Percentiles rank a stretch among this genome's conserved stretches.
Evolutionary conservation across 2,797 vertebrate genomes (phyloP).

Genomic region (Melanotaenia trifasciata): DNA sequence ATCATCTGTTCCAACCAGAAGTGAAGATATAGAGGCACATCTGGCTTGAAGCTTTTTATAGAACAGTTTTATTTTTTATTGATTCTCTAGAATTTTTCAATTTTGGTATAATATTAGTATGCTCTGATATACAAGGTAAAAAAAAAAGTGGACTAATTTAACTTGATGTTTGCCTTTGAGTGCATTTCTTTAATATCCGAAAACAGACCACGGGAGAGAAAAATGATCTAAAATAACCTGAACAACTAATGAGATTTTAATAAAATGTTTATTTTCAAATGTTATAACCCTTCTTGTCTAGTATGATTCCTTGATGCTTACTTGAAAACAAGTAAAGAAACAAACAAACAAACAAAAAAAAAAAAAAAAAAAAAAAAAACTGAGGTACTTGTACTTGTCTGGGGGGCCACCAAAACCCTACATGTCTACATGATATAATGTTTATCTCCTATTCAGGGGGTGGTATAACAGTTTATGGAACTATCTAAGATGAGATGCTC

Average conservation of each 20-base stretch:
- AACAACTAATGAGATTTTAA: neutral
- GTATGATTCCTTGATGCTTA: no score
- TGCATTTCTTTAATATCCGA: neutral
- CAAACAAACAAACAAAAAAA: no score
- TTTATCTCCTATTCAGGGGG: no score
- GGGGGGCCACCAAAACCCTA: neutral
- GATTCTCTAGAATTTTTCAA: neutral
- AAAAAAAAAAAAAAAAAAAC: no score
- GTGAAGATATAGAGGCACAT: conserved; percentile 31
- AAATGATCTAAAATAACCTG: neutral
- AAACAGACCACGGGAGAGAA: neutral
- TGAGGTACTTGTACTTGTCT: neutral
- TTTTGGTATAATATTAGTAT: neutral
- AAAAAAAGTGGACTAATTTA: neutral
- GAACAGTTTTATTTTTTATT: conserved; percentile 11
- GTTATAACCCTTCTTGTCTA: no score
- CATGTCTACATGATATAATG: neutral
- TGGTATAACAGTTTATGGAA: no score
- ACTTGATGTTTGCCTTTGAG: neutral
- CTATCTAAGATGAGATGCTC: no score
- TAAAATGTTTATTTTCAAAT: no score
- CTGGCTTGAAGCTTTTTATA: conserved; percentile 43
- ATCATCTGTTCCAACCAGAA: conserved; percentile 31
- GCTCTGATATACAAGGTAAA: neutral
- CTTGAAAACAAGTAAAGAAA: no score